Evolutionary conservation across 2,888 invertebrate genomes (phyloP), one percentile per base, ranked within the genome.

Genomic region (Scaptomyza reducta): DNA sequence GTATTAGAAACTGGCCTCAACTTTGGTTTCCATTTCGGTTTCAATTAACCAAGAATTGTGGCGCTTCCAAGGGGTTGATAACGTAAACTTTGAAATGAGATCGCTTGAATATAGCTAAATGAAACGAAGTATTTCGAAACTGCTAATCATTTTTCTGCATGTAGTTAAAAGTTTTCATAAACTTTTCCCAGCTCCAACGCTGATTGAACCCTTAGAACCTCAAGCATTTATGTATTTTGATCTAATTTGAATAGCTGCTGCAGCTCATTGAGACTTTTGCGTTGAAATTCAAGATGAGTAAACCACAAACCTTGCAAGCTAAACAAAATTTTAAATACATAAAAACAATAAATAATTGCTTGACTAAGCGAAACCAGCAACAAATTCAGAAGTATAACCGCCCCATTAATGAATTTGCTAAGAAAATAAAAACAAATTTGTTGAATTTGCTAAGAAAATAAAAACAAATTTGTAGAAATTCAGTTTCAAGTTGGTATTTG

Each of bases 1-100:
- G 22, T 22, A 22, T 22, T 74, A 74, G 85, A 84, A 67, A 72
- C 72, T 71, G 56, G 50, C 63, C 60, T 41, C 38, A 10, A 18
- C 47, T 16, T 61, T 65, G 86, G 55, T 70, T 80, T 78, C 58
- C 71, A 70, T 74, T 77, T 73, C 74, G 56, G 55, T 71, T 70
- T 80, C 63, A 33, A 75, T 53, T 51, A 41, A 59, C 59, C 18
- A 25, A 53, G 53, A 70, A 65, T 59, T 49, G 45, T 64, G 74
- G 64, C 74, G 69, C 76, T 66, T 9, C 0, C 1, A 27, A 31
- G 77, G 66, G 65, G 31, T 31, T 31, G 9, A 49, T 35, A 31
- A 31, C 13, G 18, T 53, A 22, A 33, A 50, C 27, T 11, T 45
- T n/a, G 11, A 13, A 33, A n/a, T 22, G 22, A 31, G 57, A 16